phyloP scores from a whole-genome alignment of 92 coral and sea anemone genomes.

The Phenganax subtilis region DNA sequence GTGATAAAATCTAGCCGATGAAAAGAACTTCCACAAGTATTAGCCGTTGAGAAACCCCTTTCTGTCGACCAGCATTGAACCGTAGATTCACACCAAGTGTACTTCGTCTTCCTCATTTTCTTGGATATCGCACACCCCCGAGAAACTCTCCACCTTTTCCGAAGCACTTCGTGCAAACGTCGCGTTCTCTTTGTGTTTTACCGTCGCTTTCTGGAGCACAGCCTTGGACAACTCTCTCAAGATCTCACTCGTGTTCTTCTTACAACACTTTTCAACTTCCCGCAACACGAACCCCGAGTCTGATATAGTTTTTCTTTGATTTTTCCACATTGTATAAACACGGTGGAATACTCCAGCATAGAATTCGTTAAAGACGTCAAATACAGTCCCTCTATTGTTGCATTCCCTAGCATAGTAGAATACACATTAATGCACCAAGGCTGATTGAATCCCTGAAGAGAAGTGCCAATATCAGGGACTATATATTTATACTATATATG shows the following conservation, averaged over 20 bases:
- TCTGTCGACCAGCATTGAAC: too few species aligned
- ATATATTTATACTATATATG: too few species aligned
- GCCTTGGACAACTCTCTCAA: constrained; percentile 63
- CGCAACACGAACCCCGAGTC: constrained; percentile 93
- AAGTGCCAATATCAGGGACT: too few species aligned
- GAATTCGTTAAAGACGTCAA: constrained; percentile 74
- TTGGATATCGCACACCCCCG: constrained; percentile 84
- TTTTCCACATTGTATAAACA: constrained; percentile 88
- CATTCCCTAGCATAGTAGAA: constrained; percentile 59
- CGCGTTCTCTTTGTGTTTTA: constrained; percentile 67
- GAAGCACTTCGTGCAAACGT: constrained; percentile 57
- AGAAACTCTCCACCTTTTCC: constrained; percentile 67
- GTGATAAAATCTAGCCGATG: too few species aligned
- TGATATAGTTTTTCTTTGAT: constrained; percentile 88
- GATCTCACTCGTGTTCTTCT: constrained; percentile 62
- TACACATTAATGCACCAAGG: not conserved
- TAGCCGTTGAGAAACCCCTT: too few species aligned
- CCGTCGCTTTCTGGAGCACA: constrained; percentile 57
- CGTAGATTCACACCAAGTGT: constrained; percentile 58
- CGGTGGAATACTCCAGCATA: constrained; percentile 69
- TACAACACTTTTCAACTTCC: constrained; percentile 83
- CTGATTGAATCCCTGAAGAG: too few species aligned
- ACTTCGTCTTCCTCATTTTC: constrained; percentile 91
- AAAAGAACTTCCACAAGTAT: too few species aligned
- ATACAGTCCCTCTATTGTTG: constrained; percentile 68